phyloP scores from a whole-genome alignment of 2,797 vertebrate species.

The Pitangus sulphuratus region DNA sequence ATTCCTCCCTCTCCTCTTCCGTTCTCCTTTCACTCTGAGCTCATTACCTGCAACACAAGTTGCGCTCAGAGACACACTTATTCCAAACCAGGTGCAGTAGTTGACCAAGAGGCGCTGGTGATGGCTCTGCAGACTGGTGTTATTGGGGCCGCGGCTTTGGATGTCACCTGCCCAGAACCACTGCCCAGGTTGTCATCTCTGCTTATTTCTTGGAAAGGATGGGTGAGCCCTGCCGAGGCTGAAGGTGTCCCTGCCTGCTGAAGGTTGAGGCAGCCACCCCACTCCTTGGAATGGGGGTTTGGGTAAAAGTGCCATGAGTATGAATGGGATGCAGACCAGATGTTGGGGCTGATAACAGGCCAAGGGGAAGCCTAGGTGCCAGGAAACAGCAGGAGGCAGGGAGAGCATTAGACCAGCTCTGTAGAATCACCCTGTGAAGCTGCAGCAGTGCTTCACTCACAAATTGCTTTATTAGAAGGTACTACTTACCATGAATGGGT shows the following conservation, averaged over 20 bases:
- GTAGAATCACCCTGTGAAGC: background rate
- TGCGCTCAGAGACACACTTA: background rate
- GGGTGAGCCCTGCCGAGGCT: background rate
- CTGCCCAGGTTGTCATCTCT: conserved; percentile 66
- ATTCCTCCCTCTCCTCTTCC: background rate
- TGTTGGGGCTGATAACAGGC: background rate
- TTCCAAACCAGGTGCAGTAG: conserved; percentile 65
- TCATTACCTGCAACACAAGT: background rate
- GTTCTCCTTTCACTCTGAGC: background rate
- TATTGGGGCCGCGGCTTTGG: conserved; percentile 71
- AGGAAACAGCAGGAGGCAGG: background rate
- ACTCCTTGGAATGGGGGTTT: background rate
- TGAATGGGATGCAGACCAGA: background rate
- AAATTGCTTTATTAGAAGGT: background rate
- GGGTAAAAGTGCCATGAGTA: background rate
- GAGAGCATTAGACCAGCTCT: background rate
- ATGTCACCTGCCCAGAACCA: conserved; percentile 78
- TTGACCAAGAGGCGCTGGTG: conserved; percentile 76
- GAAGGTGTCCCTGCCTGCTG: background rate
- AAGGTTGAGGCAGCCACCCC: no score
- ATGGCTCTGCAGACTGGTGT: conserved; percentile 67
- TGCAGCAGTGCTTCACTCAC: background rate
- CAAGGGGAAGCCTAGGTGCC: background rate
- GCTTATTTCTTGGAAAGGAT: background rate
- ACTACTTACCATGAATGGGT: background rate